Evolutionary conservation across 2,113 vertebrate genomes (phyloP).

Genomic region (Elachura formosa): DNA sequence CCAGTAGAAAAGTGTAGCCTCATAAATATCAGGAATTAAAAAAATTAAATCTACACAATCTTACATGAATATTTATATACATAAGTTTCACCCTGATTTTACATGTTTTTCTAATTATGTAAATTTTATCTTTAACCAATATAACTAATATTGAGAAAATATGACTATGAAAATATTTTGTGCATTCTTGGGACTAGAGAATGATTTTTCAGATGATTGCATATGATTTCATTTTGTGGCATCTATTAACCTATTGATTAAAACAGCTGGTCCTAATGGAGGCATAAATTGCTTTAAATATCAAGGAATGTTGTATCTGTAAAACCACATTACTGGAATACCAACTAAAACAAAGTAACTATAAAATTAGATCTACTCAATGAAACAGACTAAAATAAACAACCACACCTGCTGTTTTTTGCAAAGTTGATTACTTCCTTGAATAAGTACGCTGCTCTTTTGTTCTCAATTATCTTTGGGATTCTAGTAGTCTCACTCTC

Average conservation of each 20-base stretch:
- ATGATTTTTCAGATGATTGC: background rate
- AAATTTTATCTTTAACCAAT: background rate
- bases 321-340: background rate
- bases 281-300: background rate
- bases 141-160: background rate
- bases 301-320: background rate
- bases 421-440: background rate
- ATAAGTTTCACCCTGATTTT: background rate
- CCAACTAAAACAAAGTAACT: background rate
- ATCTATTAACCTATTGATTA: background rate
- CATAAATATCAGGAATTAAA: background rate
- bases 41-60: background rate
- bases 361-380: background rate
- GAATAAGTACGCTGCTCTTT: background rate
- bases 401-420: background rate
- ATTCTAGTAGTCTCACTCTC: background rate
- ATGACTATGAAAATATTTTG: background rate
- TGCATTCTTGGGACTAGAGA: background rate
- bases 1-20: background rate
- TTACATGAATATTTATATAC: background rate
- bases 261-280: background rate
- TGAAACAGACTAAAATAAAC: background rate
- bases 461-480: background rate
- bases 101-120: background rate
- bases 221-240: background rate